Conservation (phyloP, 2,113 vertebrate species). For the Stomatorhinus ivindoensis region DNA sequence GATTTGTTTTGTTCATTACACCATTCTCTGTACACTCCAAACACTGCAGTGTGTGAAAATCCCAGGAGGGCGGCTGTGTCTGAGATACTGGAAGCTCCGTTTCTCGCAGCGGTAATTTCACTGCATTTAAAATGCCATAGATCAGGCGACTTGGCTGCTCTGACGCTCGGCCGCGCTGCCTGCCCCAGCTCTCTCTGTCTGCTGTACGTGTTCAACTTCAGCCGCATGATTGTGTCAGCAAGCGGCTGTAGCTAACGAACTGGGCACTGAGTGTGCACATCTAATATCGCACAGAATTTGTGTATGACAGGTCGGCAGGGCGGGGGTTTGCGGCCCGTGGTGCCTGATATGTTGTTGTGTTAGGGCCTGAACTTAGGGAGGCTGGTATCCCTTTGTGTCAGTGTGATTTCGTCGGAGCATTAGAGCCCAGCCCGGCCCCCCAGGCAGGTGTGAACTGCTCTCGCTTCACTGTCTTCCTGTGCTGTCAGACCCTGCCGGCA, state of each 20-base stretch:
- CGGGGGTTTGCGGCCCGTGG: neutral
- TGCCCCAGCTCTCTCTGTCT: neutral
- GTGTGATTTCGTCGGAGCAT: neutral
- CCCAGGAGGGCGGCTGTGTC: neutral
- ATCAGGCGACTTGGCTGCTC: neutral
- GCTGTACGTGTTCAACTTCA: neutral
- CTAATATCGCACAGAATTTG: neutral
- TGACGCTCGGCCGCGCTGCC: neutral
- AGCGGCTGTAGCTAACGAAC: neutral
- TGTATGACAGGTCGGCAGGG: neutral
- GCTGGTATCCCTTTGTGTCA: neutral
- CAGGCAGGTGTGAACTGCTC: neutral
- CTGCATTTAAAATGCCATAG: neutral
- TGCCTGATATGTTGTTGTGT: neutral
- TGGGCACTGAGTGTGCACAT: neutral
- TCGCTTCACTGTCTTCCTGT: neutral
- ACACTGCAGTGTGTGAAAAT: neutral
- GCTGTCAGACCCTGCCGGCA: neutral
- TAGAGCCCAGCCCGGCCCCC: neutral
- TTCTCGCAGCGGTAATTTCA: neutral
- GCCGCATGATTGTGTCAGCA: neutral
- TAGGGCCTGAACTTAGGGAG: neutral
- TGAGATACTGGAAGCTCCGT: neutral
- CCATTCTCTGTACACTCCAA: neutral
- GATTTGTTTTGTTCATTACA: neutral